Conservation (phyloP, 2,888 invertebrate species). For the Acanthosepion esculentum region DNA sequence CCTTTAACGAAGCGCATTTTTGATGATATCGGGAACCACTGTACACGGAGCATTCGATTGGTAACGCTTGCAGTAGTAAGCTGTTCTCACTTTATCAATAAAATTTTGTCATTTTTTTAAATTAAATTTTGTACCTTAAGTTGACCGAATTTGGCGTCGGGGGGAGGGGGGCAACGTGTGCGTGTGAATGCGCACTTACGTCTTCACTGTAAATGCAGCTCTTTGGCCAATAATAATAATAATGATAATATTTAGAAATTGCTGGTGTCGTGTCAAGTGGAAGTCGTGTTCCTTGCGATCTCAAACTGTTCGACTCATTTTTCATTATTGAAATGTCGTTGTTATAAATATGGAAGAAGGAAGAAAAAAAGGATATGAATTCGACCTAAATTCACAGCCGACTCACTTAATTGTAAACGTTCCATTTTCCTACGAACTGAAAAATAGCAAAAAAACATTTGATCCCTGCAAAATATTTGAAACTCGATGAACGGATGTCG, state of each 20-base stretch:
- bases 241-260: neutral
- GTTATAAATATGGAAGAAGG: neutral
- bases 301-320: neutral
- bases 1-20: too few species aligned
- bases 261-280: neutral
- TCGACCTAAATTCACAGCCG: neutral
- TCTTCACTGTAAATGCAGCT: too few species aligned
- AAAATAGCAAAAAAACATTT: neutral
- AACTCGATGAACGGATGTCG: neutral
- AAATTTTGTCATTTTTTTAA: too few species aligned
- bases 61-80: too few species aligned
- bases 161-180: too few species aligned
- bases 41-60: too few species aligned
- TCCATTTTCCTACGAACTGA: neutral
- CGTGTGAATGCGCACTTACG: too few species aligned
- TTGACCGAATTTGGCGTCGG: too few species aligned
- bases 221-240: too few species aligned
- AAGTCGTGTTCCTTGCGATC: neutral
- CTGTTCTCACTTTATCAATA: too few species aligned
- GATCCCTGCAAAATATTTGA: neutral
- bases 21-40: too few species aligned
- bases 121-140: too few species aligned
- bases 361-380: neutral
- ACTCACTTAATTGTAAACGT: neutral
- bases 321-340: neutral